These are phyloP conservation scores for Choristoneura fumiferana DNA, from an alignment of 1,140 invertebrate genomes.

Conservation along the genomic window DNA sequence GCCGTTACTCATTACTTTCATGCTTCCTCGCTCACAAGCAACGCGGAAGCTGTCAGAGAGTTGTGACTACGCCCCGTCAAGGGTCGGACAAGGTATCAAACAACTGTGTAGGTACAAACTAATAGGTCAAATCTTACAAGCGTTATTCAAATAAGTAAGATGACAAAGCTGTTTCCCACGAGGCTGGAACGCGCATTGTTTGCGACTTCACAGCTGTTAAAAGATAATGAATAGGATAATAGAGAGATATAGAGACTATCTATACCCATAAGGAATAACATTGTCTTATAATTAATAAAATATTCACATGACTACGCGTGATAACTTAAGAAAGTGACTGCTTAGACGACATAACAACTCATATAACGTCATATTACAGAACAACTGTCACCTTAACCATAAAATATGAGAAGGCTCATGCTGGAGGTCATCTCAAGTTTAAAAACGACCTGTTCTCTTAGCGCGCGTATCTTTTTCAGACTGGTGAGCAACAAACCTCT, in stretches of 20 bases:
- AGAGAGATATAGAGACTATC: background rate
- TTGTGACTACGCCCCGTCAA: background rate
- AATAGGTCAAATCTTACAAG: background rate
- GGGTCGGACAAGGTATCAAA: background rate
- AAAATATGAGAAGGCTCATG: too few relatives aligned
- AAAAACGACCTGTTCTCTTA: too few relatives aligned
- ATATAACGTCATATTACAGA: too few relatives aligned
- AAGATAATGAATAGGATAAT: slow-evolving; percentile 7
- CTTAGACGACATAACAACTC: too few relatives aligned
- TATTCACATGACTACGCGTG: background rate
- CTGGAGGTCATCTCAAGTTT: too few relatives aligned
- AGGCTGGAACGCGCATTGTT: background rate
- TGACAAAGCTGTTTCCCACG: background rate
- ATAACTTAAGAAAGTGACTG: too few relatives aligned
- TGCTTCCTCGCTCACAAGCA: background rate
- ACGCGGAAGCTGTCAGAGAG: slow-evolving; percentile 24
- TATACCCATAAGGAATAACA: background rate
- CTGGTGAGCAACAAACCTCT: too few relatives aligned
- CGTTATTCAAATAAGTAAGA: background rate
- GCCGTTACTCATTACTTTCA: background rate
- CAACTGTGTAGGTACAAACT: background rate
- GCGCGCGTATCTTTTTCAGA: too few relatives aligned
- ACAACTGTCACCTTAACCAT: too few relatives aligned
- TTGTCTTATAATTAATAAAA: background rate
- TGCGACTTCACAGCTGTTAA: background rate